Percentiles rank a stretch among this genome's conserved stretches.
Evolutionary conservation across 2,797 vertebrate genomes (phyloP).

Genomic region (Falco cherrug): DNA sequence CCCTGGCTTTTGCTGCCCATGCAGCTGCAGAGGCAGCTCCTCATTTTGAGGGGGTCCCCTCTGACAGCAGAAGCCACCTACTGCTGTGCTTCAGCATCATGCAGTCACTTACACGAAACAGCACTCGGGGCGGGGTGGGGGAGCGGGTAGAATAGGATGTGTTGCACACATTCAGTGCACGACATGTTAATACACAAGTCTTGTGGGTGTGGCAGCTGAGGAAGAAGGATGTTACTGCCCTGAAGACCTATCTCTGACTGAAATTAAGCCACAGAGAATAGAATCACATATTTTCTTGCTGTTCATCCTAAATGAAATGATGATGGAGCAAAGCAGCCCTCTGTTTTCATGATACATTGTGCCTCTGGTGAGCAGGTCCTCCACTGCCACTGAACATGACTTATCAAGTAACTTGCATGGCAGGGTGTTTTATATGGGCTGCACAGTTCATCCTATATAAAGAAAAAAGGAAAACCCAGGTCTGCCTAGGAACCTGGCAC

Average conservation of each 20-base stretch:
- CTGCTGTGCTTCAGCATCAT: neutral
- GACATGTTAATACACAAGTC: neutral
- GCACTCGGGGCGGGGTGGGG: neutral
- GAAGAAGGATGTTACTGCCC: neutral
- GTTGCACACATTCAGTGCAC: neutral
- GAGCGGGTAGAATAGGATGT: neutral
- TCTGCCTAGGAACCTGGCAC: neutral
- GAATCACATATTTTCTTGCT: neutral
- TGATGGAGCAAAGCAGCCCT: neutral
- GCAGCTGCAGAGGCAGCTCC: neutral
- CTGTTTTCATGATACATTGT: neutral
- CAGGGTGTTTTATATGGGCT: neutral
- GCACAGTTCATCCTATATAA: neutral
- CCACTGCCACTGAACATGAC: fast-evolving
- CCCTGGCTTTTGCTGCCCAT: neutral
- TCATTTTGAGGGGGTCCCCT: neutral
- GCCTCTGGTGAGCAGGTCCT: neutral
- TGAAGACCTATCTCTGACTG: neutral
- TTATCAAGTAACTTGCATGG: neutral
- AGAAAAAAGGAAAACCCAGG: neutral
- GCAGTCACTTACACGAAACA: neutral
- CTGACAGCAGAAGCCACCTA: neutral
- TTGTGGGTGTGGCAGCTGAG: neutral
- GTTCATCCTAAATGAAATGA: neutral
- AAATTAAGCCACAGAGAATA: neutral